Percentiles rank a stretch among this genome's conserved stretches.
phyloP scores from a whole-genome alignment of 2,888 invertebrate genomes.

The Operophtera brumata region DNA sequence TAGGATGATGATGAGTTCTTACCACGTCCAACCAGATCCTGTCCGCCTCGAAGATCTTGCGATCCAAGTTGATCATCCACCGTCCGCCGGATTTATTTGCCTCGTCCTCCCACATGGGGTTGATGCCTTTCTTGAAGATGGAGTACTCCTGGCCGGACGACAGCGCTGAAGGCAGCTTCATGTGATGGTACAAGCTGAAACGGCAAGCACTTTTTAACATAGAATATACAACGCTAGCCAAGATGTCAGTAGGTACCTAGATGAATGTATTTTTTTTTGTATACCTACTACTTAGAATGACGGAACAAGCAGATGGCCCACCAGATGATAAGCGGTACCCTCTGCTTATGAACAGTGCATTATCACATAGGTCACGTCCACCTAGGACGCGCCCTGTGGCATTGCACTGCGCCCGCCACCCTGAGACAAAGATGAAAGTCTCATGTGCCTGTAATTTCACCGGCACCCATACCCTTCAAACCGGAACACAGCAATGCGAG shows the following conservation, averaged over 20 bases:
- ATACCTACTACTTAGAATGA: too few species aligned
- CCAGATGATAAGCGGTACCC: too few species aligned
- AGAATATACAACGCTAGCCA: not conserved
- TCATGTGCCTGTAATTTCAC: too few species aligned
- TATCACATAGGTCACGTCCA: too few species aligned
- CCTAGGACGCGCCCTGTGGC: too few species aligned
- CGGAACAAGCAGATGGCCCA: too few species aligned
- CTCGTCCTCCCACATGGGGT: slow-evolving; percentile 96
- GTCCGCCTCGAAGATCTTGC: slow-evolving; percentile 82
- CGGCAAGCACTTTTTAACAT: not conserved
- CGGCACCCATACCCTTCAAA: too few species aligned
- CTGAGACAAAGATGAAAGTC: too few species aligned
- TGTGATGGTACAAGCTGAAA: slow-evolving; percentile 90
- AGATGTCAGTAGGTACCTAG: not conserved
- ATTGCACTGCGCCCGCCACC: too few species aligned
- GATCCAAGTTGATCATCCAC: slow-evolving; percentile 89
- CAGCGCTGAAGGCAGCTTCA: slow-evolving; percentile 90
- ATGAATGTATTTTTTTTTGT: too few species aligned
- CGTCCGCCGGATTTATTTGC: slow-evolving; percentile 91
- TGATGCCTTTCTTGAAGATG: slow-evolving; percentile 89
- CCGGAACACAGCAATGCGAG: too few species aligned
- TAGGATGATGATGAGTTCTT: slow-evolving; percentile 30
- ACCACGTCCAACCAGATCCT: slow-evolving; percentile 89
- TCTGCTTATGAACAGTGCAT: too few species aligned
- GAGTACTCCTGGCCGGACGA: slow-evolving; percentile 88